Percentiles rank a stretch among this genome's conserved stretches.
Conservation (phyloP, 2,113 vertebrate species). For the Solea solea region DNA sequence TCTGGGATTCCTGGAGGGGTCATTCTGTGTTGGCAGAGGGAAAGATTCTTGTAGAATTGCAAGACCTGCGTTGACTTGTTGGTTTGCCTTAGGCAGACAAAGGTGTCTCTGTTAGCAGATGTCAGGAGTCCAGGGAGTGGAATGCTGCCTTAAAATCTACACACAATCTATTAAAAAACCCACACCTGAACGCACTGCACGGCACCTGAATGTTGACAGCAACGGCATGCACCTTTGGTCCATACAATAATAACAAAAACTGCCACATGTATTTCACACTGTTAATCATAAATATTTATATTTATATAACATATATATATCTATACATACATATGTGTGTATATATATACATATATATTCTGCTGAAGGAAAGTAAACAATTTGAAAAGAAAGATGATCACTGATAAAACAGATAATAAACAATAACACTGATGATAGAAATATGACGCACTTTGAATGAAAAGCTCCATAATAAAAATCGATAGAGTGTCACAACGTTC, state of each 20-base stretch:
- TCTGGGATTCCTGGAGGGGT: conserved; percentile 17
- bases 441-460: too few species aligned
- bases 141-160: conserved; percentile 24
- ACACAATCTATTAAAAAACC: conserved; percentile 16
- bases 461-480: too few species aligned
- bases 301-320: too few species aligned
- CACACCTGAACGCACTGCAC: neutral
- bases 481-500: conserved; percentile 1
- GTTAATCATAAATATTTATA: too few species aligned
- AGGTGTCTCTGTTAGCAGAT: conserved; percentile 51
- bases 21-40: conserved; percentile 6
- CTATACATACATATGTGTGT: too few species aligned
- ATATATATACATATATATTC: too few species aligned
- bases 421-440: too few species aligned
- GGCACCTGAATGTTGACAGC: neutral
- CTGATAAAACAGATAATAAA: too few species aligned
- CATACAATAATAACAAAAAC: neutral
- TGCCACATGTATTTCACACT: neutral
- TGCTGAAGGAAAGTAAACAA: too few species aligned
- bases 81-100: conserved; percentile 58
- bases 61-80: conserved; percentile 72
- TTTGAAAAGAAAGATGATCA: too few species aligned
- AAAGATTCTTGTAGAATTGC: conserved; percentile 64
- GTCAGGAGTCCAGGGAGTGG: conserved; percentile 10
- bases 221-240: neutral